phyloP scores from a whole-genome alignment of 2,797 vertebrate species.

The Thamnophis elegans region DNA sequence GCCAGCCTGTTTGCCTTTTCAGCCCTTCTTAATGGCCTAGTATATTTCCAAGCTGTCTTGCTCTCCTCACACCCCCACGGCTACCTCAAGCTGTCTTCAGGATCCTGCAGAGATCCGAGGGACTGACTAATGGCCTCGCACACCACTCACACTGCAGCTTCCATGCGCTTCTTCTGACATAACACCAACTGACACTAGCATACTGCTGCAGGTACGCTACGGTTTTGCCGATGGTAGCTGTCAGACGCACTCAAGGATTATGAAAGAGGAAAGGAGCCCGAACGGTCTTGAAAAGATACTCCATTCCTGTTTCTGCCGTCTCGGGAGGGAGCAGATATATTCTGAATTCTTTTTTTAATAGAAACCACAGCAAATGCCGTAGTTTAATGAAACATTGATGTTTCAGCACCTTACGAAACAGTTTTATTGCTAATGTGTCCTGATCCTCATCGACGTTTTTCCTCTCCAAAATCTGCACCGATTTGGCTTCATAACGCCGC shows the following conservation, averaged over 20 bases:
- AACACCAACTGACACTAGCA: background rate
- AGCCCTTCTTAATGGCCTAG: background rate
- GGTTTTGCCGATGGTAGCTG: constrained; percentile 18
- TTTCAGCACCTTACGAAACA: background rate
- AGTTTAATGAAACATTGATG: background rate
- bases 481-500: background rate
- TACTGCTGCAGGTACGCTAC: background rate
- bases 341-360: background rate
- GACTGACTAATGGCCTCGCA: background rate
- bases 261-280: background rate
- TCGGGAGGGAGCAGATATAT: background rate
- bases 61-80: fast-evolving
- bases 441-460: background rate
- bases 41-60: background rate
- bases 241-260: background rate
- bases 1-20: background rate
- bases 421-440: background rate
- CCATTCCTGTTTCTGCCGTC: background rate
- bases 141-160: background rate
- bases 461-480: background rate
- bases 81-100: background rate
- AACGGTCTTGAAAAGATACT: fast-evolving
- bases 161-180: background rate
- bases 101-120: background rate
- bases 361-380: background rate